Evolutionary conservation across 2,113 vertebrate species (phyloP), one percentile per base, ranked within the genome.

Genomic region (Sclerurus mexicanus): DNA sequence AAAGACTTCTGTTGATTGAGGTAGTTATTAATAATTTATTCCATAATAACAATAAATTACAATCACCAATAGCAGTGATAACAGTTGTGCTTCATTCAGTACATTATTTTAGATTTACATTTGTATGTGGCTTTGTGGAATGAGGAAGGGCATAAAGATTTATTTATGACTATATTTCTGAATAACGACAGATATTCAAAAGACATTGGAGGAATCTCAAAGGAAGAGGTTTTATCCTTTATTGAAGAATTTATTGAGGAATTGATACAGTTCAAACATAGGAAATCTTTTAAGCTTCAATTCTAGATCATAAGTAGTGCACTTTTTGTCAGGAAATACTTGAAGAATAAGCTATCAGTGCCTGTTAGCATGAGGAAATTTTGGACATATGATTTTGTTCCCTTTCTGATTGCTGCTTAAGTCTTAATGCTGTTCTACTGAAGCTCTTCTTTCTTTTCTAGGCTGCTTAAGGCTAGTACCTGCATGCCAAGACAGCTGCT

Each of bases 401-500:
- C 46, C 30, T 60, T 78, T 77, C 63, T 77, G 46, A 74, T 52
- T 81, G 47, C 33, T 84, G 3, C 5, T 63, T 67, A 56, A 71
- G 33, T 67, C 59, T 76, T 83, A 19, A 44, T 1, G 7, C 62
- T 80, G 15, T 88, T 47, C 66, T 75, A 19, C 42, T 39, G 28
- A 89, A 76, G 82, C 23, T 74, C 4, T 63, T 90, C 25, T 21
- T 94, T 91, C 39, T 86, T 86, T 88, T 67, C 60, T 46, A 68
- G 78, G 28, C 89, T 76, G 56, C 87, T 97, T 88, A 87, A 92
- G 68, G 79, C 83, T 90, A 88, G 92, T 94, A 64, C 40, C 47
- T 90, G 79, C 93, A 67, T 92, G 95, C 75, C 50, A 71, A 64
- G 59, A 63, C 79, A 86, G 82, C 79, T 96, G 68, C 85, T 67